A percentile compares a stretch with the other conserved stretches of the same genome.
phyloP scores from a whole-genome alignment of 2,888 invertebrate genomes.

The Synanthedon formicaeformis region DNA sequence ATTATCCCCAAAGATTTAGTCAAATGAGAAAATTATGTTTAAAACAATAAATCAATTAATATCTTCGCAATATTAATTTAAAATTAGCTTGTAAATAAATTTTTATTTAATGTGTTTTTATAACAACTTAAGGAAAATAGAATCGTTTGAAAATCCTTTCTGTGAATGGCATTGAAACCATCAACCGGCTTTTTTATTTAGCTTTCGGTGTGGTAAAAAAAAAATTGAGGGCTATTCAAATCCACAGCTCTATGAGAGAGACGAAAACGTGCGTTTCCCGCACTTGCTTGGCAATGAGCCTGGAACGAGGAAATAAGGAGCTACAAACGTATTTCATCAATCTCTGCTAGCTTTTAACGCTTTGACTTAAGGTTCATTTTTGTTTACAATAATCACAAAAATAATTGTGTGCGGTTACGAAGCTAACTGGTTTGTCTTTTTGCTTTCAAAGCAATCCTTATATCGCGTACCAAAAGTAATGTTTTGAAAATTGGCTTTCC shows the following conservation, averaged over 20 bases:
- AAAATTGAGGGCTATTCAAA: constrained; percentile 28
- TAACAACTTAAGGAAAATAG: too few relatives aligned
- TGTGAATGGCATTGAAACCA: not conserved
- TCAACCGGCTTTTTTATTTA: not conserved
- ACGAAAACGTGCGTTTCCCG: constrained; percentile 40
- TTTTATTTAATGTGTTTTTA: too few relatives aligned
- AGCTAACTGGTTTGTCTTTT: constrained; percentile 14
- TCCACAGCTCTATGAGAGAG: constrained; percentile 33
- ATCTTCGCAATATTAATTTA: too few relatives aligned
- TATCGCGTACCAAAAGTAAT: constrained; percentile 15
- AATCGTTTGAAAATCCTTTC: not conserved
- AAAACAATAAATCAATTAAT: too few relatives aligned
- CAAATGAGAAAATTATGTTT: too few relatives aligned
- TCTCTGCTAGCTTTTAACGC: not conserved
- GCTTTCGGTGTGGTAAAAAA: constrained; percentile 2
- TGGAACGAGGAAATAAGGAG: constrained; percentile 6
- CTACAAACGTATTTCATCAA: not conserved
- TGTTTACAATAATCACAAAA: not conserved
- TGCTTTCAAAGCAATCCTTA: constrained; percentile 17
- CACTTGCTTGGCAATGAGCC: constrained; percentile 33
- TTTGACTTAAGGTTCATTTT: not conserved
- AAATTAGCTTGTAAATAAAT: too few relatives aligned
- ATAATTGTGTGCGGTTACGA: not conserved
- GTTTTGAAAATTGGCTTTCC: not conserved
- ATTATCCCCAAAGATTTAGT: too few relatives aligned